Evolutionary conservation across 1,140 invertebrate genomes (phyloP).

Genomic region (Mactra quadrangularis): DNA sequence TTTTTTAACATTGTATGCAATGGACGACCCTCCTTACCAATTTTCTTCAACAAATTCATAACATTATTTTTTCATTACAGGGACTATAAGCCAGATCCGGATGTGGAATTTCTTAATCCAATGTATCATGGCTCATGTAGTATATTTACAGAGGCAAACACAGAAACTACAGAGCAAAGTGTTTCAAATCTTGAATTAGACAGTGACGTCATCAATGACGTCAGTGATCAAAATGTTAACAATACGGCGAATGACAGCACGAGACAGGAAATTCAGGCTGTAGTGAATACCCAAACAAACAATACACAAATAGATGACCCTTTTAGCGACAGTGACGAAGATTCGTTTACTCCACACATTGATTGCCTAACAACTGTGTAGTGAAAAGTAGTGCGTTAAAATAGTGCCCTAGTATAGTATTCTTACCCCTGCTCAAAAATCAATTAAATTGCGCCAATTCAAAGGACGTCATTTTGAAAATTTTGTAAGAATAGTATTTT

Average conservation of each 20-base stretch:
- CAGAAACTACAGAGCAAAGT: background rate
- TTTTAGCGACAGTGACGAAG: background rate
- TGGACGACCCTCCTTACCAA: too few relatives aligned
- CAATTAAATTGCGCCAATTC: too few relatives aligned
- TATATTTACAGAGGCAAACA: background rate
- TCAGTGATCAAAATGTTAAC: background rate
- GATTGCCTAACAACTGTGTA: constrained; percentile 11
- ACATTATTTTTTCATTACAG: too few relatives aligned
- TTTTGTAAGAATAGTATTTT: too few relatives aligned
- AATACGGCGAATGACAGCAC: background rate
- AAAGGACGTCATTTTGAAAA: too few relatives aligned
- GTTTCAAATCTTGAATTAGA: background rate
- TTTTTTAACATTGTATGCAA: background rate
- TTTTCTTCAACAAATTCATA: too few relatives aligned
- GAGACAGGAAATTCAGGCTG: too few relatives aligned
- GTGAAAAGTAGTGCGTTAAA: too few relatives aligned
- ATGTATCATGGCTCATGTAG: constrained; percentile 17
- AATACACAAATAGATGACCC: background rate
- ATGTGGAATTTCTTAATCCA: constrained; percentile 51
- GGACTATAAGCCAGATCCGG: constrained; percentile 31
- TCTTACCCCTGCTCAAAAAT: too few relatives aligned
- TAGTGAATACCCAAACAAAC: background rate
- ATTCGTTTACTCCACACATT: background rate
- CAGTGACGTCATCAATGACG: background rate
- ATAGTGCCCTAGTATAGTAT: too few relatives aligned